Percentiles rank a stretch among this genome's conserved stretches.
Evolutionary conservation across 2,113 vertebrate genomes (phyloP).

Genomic region (Platichthys stellatus): DNA sequence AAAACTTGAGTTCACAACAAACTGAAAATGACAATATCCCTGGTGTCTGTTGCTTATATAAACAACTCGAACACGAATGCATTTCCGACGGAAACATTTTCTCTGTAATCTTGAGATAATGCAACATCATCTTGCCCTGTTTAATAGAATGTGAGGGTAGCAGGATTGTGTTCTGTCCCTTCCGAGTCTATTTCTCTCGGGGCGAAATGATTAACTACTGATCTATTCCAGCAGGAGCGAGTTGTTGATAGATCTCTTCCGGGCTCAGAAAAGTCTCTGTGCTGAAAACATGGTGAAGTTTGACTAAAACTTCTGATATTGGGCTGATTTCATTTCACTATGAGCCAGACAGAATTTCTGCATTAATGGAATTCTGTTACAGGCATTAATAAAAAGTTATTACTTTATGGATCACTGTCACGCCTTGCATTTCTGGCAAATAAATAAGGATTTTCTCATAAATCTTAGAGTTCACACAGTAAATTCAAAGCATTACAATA

Average conservation of each 20-base stretch:
- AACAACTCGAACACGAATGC: background rate
- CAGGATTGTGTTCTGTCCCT: slow-evolving; percentile 13
- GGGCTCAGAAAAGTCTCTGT: background rate
- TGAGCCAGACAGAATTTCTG: slow-evolving; percentile 6
- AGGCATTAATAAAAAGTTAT: slow-evolving; percentile 45
- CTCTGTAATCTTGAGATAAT: background rate
- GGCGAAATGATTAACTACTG: slow-evolving; percentile 20
- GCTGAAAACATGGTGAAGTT: slow-evolving; percentile 16
- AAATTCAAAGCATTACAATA: slow-evolving; percentile 33
- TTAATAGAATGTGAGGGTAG: background rate
- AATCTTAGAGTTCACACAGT: background rate
- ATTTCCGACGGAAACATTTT: background rate
- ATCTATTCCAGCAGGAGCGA: slow-evolving; percentile 33
- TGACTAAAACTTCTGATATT: slow-evolving; percentile 3
- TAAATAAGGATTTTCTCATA: slow-evolving; percentile 37
- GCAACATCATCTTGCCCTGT: background rate
- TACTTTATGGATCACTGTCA: slow-evolving; percentile 29
- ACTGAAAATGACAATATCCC: background rate
- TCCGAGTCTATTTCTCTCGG: background rate
- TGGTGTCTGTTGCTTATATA: background rate
- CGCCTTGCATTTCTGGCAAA: slow-evolving; percentile 18
- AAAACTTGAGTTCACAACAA: background rate
- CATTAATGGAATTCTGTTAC: slow-evolving; percentile 29
- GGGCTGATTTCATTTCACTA: slow-evolving; percentile 14
- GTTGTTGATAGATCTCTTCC: slow-evolving; percentile 42